These are phyloP conservation scores for Camelus bactrianus DNA, from an alignment of 2,113 vertebrate genomes.

Conservation along the genomic window DNA sequence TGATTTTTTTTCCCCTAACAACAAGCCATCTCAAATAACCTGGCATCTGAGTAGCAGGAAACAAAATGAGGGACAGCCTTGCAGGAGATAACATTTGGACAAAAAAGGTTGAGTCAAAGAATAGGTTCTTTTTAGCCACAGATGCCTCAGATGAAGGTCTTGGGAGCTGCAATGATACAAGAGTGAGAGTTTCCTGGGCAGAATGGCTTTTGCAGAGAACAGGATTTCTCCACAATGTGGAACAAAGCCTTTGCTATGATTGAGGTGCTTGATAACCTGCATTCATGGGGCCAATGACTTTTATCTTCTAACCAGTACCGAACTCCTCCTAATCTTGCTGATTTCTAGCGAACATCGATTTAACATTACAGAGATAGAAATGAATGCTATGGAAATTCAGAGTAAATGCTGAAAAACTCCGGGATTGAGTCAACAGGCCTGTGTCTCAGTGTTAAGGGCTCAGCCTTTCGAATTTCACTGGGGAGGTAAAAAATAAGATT, in stretches of 20 bases:
- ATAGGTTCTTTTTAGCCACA: conserved; percentile 3
- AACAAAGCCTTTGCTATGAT: not conserved
- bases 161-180: not conserved
- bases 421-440: not conserved
- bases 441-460: not conserved
- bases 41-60: conserved; percentile 42
- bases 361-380: not conserved
- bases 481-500: not conserved
- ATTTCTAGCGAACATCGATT: not conserved
- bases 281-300: not conserved
- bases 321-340: conserved; percentile 33
- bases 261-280: not conserved
- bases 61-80: not conserved
- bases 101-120: not conserved
- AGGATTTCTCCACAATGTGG: conserved; percentile 5
- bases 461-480: not conserved
- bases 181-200: not conserved
- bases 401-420: not conserved
- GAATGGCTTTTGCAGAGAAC: not conserved
- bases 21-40: conserved; percentile 45
- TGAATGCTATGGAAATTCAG: not conserved
- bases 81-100: conserved; percentile 31
- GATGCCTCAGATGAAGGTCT: not conserved
- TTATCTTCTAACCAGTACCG: not conserved
- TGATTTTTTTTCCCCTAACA: not conserved